phyloP scores from a whole-genome alignment of 2,888 invertebrate genomes.

The Campoplex nolae region DNA sequence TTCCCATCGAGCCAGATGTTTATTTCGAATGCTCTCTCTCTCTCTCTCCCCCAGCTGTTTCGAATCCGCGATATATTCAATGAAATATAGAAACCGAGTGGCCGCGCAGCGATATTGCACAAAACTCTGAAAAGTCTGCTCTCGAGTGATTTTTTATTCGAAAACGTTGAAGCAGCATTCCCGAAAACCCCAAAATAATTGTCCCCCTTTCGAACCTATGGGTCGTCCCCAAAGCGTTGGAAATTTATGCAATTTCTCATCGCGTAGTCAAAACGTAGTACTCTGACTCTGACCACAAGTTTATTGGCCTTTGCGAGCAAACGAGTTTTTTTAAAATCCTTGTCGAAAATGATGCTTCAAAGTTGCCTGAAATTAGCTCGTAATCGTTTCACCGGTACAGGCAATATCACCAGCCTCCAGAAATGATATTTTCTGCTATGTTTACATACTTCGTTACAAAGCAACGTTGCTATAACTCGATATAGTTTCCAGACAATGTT shows the following conservation, averaged over 20 bases:
- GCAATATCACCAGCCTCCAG: neutral
- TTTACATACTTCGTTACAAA: neutral
- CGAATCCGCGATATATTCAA: neutral
- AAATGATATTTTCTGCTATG: neutral
- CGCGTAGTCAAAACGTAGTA: too few relatives aligned
- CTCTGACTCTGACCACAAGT: neutral
- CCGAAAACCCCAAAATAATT: neutral
- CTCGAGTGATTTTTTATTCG: neutral
- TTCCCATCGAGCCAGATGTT: neutral
- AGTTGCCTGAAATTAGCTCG: neutral
- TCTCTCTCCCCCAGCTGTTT: neutral
- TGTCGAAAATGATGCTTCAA: neutral
- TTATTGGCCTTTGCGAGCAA: neutral
- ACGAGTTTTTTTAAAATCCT: neutral
- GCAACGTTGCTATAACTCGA: conserved; percentile 4
- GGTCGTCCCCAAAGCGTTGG: neutral
- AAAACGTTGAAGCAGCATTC: neutral
- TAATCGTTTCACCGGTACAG: neutral
- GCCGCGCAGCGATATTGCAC: neutral
- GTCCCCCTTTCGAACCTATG: neutral
- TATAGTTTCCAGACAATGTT: neutral
- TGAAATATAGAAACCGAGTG: neutral
- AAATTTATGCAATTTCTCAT: neutral
- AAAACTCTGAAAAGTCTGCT: neutral
- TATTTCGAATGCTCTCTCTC: neutral